phyloP scores from a whole-genome alignment of 2,888 invertebrate genomes.

The Microchrysa polita region DNA sequence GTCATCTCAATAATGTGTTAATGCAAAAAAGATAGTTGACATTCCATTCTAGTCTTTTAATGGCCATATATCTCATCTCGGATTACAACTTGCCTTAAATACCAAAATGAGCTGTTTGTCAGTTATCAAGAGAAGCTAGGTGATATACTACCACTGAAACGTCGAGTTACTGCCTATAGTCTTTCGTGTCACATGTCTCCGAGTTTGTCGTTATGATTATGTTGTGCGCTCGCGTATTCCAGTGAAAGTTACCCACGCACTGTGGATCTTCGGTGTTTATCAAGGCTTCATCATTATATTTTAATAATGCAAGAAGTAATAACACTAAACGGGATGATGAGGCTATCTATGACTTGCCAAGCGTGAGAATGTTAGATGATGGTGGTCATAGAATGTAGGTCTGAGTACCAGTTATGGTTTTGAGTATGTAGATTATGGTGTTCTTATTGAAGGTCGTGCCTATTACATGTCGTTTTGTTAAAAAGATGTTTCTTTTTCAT shows the following conservation, averaged over 20 bases:
- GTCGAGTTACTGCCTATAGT: neutral
- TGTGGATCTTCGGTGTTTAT: neutral
- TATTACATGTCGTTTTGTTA: too few species aligned
- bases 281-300: conserved; percentile 24
- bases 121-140: neutral
- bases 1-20: conserved; percentile 29
- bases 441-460: too few species aligned
- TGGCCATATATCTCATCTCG: conserved; percentile 28
- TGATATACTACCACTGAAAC: conserved; percentile 18
- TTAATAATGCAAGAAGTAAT: conserved; percentile 1
- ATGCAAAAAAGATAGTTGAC: conserved; percentile 35
- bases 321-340: conserved; percentile 15
- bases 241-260: conserved; percentile 37
- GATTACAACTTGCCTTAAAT: conserved; percentile 33
- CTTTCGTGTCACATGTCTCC: conserved; percentile 24
- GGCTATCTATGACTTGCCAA: conserved; percentile 11
- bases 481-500: too few species aligned
- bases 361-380: conserved; percentile 15
- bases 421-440: too few species aligned
- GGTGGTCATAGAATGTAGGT: conserved; percentile 16
- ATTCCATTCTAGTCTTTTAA: conserved; percentile 34
- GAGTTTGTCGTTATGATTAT: neutral
- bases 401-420: conserved; percentile 13
- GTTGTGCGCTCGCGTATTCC: conserved; percentile 24
- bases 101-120: conserved; percentile 18